A percentile compares a stretch with the other conserved stretches of the same genome.
phyloP scores from a whole-genome alignment of 1,140 invertebrate species.

The Drosophila chauvacae region DNA sequence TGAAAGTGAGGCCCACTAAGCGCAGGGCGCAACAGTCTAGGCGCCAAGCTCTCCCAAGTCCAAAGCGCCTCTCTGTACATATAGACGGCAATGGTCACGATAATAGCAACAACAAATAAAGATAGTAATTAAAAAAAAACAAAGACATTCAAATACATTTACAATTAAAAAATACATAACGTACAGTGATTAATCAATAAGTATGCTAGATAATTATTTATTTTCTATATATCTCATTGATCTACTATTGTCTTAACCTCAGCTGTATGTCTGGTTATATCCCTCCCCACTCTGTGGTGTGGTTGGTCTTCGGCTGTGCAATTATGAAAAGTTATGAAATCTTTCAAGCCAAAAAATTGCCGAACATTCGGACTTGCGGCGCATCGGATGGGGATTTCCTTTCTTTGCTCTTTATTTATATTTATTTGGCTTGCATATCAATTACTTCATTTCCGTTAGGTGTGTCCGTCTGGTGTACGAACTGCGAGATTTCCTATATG shows the following conservation, averaged over 20 bases:
- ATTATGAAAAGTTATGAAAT: constrained; percentile 74
- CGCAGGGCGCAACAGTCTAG: constrained; percentile 58
- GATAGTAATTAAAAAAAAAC: not conserved
- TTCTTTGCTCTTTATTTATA: constrained; percentile 26
- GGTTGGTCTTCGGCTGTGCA: constrained; percentile 22
- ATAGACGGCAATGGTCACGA: not conserved
- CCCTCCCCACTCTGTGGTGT: not conserved
- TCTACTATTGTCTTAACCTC: not conserved
- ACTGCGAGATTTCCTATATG: constrained; percentile 37
- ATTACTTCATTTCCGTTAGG: constrained; percentile 58
- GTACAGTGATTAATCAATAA: not conserved
- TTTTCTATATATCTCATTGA: no score
- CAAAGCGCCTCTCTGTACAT: not conserved
- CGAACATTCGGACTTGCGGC: constrained; percentile 43
- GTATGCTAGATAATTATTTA: not conserved
- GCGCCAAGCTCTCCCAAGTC: constrained; percentile 20
- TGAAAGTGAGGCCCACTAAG: constrained; percentile 74
- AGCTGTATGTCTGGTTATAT: not conserved
- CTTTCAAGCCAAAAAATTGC: constrained; percentile 45
- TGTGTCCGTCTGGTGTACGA: constrained; percentile 31
- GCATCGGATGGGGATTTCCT: constrained; percentile 44
- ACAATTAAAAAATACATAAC: not conserved
- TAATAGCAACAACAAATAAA: not conserved
- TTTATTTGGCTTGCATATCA: constrained; percentile 66
- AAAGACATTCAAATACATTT: not conserved